Evolutionary conservation across 1,140 invertebrate species (phyloP).

Genomic region (Drosophila baimaii): DNA sequence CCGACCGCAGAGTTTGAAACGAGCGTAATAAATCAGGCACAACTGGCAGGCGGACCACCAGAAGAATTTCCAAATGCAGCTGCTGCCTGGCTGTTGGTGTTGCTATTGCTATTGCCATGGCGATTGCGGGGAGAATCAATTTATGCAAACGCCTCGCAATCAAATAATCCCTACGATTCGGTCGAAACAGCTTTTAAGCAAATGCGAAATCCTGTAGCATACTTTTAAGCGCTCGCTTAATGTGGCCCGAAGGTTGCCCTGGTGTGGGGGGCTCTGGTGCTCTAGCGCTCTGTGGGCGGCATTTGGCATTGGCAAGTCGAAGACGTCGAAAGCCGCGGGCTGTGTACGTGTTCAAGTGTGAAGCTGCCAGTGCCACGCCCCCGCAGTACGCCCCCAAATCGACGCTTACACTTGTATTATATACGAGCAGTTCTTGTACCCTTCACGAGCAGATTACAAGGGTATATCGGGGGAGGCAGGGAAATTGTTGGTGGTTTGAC

Average conservation of each 20-base stretch:
- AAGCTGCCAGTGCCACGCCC: constrained; percentile 69
- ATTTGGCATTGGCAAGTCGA: constrained; percentile 39
- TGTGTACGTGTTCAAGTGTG: constrained; percentile 75
- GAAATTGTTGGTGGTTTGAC: neutral
- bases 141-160: constrained; percentile 70
- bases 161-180: constrained; percentile 56
- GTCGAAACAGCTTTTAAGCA: constrained; percentile 73
- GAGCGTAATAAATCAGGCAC: constrained; percentile 71
- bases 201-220: constrained; percentile 74
- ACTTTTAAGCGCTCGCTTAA: constrained; percentile 73
- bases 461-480: neutral
- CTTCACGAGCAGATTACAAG: neutral
- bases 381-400: constrained; percentile 55
- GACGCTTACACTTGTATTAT: constrained; percentile 64
- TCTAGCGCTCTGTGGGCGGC: constrained; percentile 16
- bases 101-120: constrained; percentile 25
- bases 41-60: constrained; percentile 37
- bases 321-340: constrained; percentile 61
- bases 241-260: constrained; percentile 39
- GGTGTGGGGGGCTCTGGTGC: neutral
- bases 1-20: constrained; percentile 69
- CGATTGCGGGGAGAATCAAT: constrained; percentile 56
- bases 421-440: constrained; percentile 15
- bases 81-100: constrained; percentile 14
- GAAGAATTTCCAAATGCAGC: constrained; percentile 41